phyloP scores from a whole-genome alignment of 2,888 invertebrate species.

The Schizaphis graminum region DNA sequence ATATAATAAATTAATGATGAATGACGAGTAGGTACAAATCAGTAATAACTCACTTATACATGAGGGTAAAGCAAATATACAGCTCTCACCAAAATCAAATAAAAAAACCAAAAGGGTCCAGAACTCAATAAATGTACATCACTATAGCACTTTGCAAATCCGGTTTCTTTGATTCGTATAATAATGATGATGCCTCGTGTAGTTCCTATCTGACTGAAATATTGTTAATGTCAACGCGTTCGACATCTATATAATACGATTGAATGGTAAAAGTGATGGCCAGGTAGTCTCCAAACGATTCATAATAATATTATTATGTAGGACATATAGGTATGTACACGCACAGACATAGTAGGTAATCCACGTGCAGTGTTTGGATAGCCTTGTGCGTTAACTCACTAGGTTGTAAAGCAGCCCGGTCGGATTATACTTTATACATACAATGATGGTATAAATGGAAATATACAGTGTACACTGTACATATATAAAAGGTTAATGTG shows the following conservation, averaged over 20 bases:
- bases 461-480: background rate
- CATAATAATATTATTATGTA: background rate
- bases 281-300: constrained; percentile 16
- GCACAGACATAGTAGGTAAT: constrained; percentile 7
- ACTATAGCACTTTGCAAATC: background rate
- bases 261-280: background rate
- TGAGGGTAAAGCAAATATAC: background rate
- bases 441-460: constrained; percentile 11
- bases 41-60: background rate
- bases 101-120: background rate
- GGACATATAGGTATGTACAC: no score
- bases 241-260: background rate
- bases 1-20: background rate
- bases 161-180: background rate
- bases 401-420: background rate
- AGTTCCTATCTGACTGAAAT: background rate
- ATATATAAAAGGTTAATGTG: constrained; percentile 22
- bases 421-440: background rate
- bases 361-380: background rate
- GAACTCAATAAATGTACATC: background rate
- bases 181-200: background rate
- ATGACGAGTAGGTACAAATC: background rate
- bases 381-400: background rate
- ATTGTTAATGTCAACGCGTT: constrained; percentile 6
- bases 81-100: background rate